phyloP scores from a whole-genome alignment of 2,888 invertebrate genomes.

The Cephalotes varians region DNA sequence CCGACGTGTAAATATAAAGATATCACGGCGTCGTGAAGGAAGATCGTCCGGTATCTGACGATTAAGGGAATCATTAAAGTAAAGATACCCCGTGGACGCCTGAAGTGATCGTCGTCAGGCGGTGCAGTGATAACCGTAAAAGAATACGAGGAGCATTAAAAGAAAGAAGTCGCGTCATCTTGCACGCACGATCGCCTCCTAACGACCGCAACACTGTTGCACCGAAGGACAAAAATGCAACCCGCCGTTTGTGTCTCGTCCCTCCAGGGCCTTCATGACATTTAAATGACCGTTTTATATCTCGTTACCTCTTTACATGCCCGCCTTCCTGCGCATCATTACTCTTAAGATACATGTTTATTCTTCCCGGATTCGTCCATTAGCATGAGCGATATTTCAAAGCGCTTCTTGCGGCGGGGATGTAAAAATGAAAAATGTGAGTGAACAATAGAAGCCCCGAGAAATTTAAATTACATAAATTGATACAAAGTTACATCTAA shows the following conservation, averaged over 20 bases:
- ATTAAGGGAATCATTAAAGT: conserved; percentile 72
- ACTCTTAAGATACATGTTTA: conserved; percentile 55
- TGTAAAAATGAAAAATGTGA: conserved; percentile 17
- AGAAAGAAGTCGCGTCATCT: conserved; percentile 67
- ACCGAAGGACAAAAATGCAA: conserved; percentile 48
- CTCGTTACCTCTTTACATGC: conserved; percentile 51
- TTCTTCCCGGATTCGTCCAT: conserved; percentile 47
- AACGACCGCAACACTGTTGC: conserved; percentile 58
- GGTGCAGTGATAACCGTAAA: conserved; percentile 72
- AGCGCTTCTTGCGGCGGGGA: neutral
- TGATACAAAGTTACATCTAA: neutral
- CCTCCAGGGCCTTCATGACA: conserved; percentile 49
- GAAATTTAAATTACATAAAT: conserved; percentile 14
- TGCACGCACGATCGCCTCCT: conserved; percentile 68
- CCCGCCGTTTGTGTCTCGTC: conserved; percentile 35
- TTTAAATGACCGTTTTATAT: conserved; percentile 57
- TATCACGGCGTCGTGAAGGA: conserved; percentile 50
- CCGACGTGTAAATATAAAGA: conserved; percentile 45
- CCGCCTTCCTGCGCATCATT: conserved; percentile 42
- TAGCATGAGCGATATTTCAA: conserved; percentile 48
- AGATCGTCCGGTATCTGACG: conserved; percentile 58
- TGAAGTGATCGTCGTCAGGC: conserved; percentile 70
- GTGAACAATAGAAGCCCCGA: neutral
- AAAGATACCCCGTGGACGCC: conserved; percentile 64
- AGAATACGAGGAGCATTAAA: conserved; percentile 72